Conservation (phyloP, 2,113 vertebrate genomes). For the Platycercus adscitus region DNA sequence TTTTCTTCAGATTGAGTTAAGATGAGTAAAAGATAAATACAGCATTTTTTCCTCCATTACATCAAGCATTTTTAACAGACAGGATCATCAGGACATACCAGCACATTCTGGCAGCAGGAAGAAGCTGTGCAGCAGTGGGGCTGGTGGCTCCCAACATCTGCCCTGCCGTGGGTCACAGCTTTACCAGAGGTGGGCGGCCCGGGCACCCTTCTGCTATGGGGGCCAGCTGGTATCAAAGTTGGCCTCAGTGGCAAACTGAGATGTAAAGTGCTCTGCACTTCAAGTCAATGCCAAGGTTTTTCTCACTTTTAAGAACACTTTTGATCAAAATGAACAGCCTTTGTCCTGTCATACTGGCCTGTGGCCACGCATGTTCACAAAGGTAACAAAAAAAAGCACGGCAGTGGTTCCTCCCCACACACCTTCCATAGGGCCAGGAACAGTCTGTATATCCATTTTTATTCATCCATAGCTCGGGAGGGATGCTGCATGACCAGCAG, state of each 20-base stretch:
- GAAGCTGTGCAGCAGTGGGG: background rate
- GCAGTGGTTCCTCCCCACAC: background rate
- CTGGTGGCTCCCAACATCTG: background rate
- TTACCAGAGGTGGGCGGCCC: background rate
- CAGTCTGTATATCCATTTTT: background rate
- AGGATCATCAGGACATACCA: background rate
- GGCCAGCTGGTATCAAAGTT: background rate
- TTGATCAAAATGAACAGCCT: background rate
- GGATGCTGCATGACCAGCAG: background rate
- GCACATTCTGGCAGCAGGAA: background rate
- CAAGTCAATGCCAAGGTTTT: background rate
- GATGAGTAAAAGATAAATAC: conserved; percentile 6
- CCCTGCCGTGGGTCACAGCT: background rate
- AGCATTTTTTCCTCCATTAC: conserved; percentile 4
- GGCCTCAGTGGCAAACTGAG: background rate
- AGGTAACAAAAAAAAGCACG: background rate
- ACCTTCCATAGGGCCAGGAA: background rate
- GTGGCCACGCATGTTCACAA: accelerated
- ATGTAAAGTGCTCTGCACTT: background rate
- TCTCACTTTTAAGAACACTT: background rate
- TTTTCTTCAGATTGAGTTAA: conserved; percentile 12
- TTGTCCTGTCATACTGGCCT: background rate
- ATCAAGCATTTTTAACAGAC: background rate
- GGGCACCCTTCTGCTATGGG: accelerated
- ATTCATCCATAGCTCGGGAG: background rate